Evolutionary conservation across 2,888 invertebrate species (phyloP).

Genomic region (Tachystola acroxantha): DNA sequence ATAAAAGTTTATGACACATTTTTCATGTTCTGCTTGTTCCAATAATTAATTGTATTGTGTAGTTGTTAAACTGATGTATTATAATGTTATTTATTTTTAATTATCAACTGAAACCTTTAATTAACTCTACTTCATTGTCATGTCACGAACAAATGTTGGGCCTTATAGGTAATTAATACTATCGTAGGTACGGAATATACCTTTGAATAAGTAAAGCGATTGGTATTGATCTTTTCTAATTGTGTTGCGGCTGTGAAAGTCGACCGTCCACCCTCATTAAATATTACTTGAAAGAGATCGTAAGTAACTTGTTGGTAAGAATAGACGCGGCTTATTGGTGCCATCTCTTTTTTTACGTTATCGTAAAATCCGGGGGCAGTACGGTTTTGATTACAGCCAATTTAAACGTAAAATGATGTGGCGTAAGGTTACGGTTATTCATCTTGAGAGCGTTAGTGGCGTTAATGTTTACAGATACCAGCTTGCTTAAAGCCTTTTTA

Average conservation of each 20-base stretch:
- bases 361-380: constrained; percentile 11
- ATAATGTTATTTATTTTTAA: no score
- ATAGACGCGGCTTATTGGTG: constrained; percentile 33
- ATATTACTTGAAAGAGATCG: constrained; percentile 58
- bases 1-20: no score
- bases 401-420: constrained; percentile 12
- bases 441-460: constrained; percentile 5
- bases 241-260: constrained; percentile 52
- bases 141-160: constrained; percentile 8
- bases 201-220: constrained; percentile 48
- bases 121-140: neutral
- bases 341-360: constrained; percentile 29
- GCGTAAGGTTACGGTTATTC: constrained; percentile 11
- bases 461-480: no score
- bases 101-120: no score
- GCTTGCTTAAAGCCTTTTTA: no score
- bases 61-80: no score
- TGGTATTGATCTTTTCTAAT: constrained; percentile 69
- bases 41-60: no score
- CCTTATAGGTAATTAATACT: constrained; percentile 11
- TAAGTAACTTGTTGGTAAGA: constrained; percentile 50
- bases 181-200: constrained; percentile 17
- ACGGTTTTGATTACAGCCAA: constrained; percentile 13
- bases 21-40: no score
- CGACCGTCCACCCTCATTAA: constrained; percentile 56